These are phyloP conservation scores for Tinamus guttatus DNA, from an alignment of 2,113 vertebrate genomes.

Conservation along the genomic window DNA sequence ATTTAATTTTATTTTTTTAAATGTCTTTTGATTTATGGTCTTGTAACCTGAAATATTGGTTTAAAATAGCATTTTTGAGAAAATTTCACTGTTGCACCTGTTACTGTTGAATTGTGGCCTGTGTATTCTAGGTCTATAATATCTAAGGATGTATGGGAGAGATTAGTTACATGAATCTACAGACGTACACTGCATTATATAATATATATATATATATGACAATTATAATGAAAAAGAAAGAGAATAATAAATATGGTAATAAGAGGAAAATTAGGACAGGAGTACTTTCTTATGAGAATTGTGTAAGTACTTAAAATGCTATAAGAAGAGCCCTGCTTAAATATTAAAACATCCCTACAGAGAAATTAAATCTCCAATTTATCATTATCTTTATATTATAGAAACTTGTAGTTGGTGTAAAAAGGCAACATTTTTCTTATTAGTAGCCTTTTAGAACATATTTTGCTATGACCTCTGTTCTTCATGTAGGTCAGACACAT, in stretches of 20 bases:
- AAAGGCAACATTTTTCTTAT: neutral
- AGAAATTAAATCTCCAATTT: neutral
- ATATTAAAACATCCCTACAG: neutral
- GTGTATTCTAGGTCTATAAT: neutral
- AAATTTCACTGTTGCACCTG: neutral
- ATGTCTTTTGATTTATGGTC: neutral
- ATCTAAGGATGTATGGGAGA: neutral
- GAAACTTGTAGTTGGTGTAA: neutral
- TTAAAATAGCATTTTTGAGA: neutral
- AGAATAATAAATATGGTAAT: neutral
- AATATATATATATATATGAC: neutral
- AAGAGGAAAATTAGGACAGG: neutral
- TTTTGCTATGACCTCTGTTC: neutral
- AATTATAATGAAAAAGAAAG: neutral
- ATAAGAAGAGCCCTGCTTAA: neutral
- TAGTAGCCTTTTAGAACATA: neutral
- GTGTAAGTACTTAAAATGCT: neutral
- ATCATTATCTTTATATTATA: neutral
- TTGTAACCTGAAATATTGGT: neutral
- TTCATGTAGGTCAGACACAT: neutral
- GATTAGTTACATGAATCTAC: neutral
- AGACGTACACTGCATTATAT: neutral
- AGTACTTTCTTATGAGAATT: neutral
- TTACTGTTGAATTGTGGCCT: neutral
- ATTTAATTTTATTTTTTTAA: too few species aligned